Evolutionary conservation across 2,888 invertebrate species (phyloP).

Genomic region (Drosophila leonis): DNA sequence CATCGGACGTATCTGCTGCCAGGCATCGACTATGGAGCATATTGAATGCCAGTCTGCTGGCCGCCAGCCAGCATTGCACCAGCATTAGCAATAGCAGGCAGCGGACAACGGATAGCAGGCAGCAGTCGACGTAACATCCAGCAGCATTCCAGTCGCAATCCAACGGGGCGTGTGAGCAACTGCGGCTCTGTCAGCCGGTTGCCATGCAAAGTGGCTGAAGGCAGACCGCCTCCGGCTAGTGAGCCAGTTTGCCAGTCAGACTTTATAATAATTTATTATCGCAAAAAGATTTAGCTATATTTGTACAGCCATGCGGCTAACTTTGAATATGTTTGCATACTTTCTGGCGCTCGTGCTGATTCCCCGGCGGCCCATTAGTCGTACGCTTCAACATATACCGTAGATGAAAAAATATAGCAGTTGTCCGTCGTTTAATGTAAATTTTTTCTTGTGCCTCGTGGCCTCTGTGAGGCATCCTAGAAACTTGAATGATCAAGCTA

Average conservation of each 20-base stretch:
- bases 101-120: neutral
- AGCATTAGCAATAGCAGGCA: slow-evolving; percentile 3
- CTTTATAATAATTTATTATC: slow-evolving; percentile 82
- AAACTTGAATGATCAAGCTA: slow-evolving; percentile 16
- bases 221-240: slow-evolving; percentile 22
- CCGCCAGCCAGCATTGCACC: slow-evolving; percentile 29
- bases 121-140: neutral
- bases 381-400: slow-evolving; percentile 68
- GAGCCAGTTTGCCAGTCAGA: slow-evolving; percentile 50
- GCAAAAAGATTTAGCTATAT: slow-evolving; percentile 71
- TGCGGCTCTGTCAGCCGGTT: slow-evolving; percentile 37
- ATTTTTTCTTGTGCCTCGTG: slow-evolving; percentile 41
- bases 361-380: slow-evolving; percentile 79
- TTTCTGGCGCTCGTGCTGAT: slow-evolving; percentile 48
- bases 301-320: slow-evolving; percentile 52
- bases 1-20: slow-evolving; percentile 45
- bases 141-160: slow-evolving; percentile 48
- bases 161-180: slow-evolving; percentile 77
- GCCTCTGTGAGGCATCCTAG: slow-evolving; percentile 13
- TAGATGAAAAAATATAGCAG: slow-evolving; percentile 77
- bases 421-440: slow-evolving; percentile 57
- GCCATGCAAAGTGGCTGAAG: slow-evolving; percentile 64
- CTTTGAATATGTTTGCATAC: slow-evolving; percentile 68
- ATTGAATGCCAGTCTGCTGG: slow-evolving; percentile 60
- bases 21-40: slow-evolving; percentile 68